These are phyloP conservation scores for Phyllostomus hastatus DNA, from an alignment of 2,113 vertebrate species.

Conservation along the genomic window DNA sequence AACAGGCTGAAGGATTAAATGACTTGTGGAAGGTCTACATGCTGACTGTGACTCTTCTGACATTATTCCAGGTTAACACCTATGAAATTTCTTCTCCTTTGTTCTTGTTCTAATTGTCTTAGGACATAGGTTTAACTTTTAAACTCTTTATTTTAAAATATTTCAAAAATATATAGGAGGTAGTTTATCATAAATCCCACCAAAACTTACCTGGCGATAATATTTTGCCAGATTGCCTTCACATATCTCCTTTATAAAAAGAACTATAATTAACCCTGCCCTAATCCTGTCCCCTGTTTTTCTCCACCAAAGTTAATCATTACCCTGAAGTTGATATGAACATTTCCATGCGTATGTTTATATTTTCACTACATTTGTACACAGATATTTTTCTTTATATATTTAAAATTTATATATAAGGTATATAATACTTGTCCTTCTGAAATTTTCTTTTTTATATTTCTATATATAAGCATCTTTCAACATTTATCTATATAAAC, in stretches of 20 bases:
- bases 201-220: not conserved
- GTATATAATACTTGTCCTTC: not conserved
- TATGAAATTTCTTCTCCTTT: not conserved
- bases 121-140: not conserved
- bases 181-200: not conserved
- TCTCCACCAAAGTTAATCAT: not conserved
- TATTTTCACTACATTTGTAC: not conserved
- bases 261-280: not conserved
- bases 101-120: not conserved
- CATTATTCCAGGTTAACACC: not conserved
- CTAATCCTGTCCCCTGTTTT: not conserved
- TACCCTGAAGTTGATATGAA: not conserved
- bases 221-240: not conserved
- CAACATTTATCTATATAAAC: no score
- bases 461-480: no score
- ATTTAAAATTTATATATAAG: not conserved
- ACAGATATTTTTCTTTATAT: not conserved
- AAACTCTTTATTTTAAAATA: not conserved
- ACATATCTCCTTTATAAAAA: not conserved
- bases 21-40: not conserved
- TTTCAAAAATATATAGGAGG: slow-evolving; percentile 1
- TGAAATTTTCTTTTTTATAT: not conserved
- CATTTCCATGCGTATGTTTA: not conserved
- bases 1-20: not conserved
- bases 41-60: not conserved